Conservation (phyloP, 2,113 vertebrate genomes). For the Daubentonia madagascariensis region DNA sequence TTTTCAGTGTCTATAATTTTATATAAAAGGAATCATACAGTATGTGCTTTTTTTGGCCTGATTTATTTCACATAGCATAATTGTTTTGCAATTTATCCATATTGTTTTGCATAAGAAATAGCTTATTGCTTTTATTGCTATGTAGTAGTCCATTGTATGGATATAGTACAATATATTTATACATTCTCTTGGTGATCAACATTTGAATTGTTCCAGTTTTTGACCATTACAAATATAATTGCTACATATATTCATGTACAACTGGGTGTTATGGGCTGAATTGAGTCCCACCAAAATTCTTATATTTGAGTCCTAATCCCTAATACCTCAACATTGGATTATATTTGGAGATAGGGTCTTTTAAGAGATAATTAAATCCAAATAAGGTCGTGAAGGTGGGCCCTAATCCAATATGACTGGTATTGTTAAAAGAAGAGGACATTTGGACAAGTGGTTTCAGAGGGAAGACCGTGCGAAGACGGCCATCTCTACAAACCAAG, state of each 20-base stretch:
- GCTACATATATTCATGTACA: not conserved
- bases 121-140: not conserved
- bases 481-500: not conserved
- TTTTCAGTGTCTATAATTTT: not conserved
- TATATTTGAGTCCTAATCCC: not conserved
- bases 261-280: not conserved
- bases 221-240: not conserved
- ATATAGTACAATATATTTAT: not conserved
- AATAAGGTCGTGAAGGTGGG: not conserved
- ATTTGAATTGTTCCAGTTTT: not conserved
- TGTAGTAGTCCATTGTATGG: not conserved
- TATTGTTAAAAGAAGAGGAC: not conserved
- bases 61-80: not conserved
- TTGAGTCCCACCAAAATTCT: not conserved
- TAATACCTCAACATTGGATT: accelerated
- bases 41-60: not conserved
- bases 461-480: not conserved
- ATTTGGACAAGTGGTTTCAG: not conserved
- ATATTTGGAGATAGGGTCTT: not conserved
- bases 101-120: not conserved
- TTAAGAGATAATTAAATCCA: not conserved
- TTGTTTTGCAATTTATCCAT: not conserved
- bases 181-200: not conserved
- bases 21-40: not conserved
- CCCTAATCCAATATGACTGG: not conserved